These are phyloP conservation scores for Drosophila equinoxialis DNA, from an alignment of 1,140 invertebrate genomes.

Conservation along the genomic window DNA sequence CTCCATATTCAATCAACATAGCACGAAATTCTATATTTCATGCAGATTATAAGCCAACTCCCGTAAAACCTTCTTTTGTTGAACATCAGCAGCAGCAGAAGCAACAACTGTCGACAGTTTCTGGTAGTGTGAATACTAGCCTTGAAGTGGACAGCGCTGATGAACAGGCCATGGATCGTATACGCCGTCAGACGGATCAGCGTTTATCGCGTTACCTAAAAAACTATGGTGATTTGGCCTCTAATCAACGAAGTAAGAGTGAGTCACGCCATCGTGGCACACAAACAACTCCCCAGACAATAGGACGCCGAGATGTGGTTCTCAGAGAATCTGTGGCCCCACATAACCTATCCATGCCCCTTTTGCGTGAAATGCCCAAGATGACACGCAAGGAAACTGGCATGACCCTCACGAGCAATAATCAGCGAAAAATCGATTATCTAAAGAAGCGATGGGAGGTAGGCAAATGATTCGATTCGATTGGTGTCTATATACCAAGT, in stretches of 20 bases:
- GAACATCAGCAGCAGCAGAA: constrained; percentile 43
- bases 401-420: constrained; percentile 18
- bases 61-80: constrained; percentile 48
- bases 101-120: constrained; percentile 16
- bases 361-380: constrained; percentile 80
- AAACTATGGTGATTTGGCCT: constrained; percentile 75
- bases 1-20: constrained; percentile 74
- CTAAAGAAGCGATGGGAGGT: constrained; percentile 75
- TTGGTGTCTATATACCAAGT: too few species aligned
- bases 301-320: constrained; percentile 65
- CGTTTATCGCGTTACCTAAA: constrained; percentile 68
- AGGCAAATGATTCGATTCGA: constrained; percentile 7
- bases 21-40: constrained; percentile 70
- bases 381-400: constrained; percentile 71
- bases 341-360: constrained; percentile 76
- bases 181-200: constrained; percentile 69
- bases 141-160: constrained; percentile 68
- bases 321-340: constrained; percentile 53
- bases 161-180: constrained; percentile 64
- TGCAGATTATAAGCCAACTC: constrained; percentile 58
- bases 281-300: constrained; percentile 60
- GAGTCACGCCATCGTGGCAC: constrained; percentile 68
- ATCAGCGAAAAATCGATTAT: constrained; percentile 58
- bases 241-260: constrained; percentile 64
- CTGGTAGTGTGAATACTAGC: constrained; percentile 61